Base-by-base conservation (phyloP, 2,888 invertebrate genomes). In the Dendrolimus pini region DNA sequence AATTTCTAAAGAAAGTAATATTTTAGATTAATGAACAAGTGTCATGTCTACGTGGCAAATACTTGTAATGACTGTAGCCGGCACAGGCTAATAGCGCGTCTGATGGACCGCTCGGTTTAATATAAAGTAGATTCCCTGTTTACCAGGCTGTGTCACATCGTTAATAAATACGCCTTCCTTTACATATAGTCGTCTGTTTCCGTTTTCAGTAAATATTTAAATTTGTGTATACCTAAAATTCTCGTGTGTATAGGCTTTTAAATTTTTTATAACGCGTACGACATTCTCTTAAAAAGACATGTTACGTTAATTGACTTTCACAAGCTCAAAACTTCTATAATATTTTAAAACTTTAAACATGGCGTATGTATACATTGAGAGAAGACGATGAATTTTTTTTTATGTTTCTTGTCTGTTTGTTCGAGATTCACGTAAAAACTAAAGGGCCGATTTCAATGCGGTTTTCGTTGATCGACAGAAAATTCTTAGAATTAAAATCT, bases 61-160 rank as follows among this genome's bases (percentile, higher is more conserved):
- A 55, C 55, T 59, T 53, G 55, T 57, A 54, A 56, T 18, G 41
- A 52, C 41, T 55, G 59, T 56, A 63, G 64, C 62, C 69, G 67
- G 55, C 63, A 68, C 67, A 66, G 74, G 73, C 77, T 81, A 79
- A 83, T 78, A 78, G 78, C 75, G 67, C 69, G 68, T 74, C 78
- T 77, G 80, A 80, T 80, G 79, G 80, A 75, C 77, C 75, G 75
- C 77, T 77, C 73, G 76, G 78, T 82, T 85, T 85, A 83, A 85
- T 85, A 85, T 83, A 83, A 85, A 85, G 80, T 78, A 83, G 84
- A 77, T 78, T 77, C 75, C 66, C 67, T 84, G 78, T 85, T 85
- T 85, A 80, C 82, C 68, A 77, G 78, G 59, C 80, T 78, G 77
- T 82, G 80, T 83, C 81, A 74, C 80, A 72, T 75, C 74, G 78